A percentile compares a stretch with the other conserved stretches of the same genome.
phyloP scores from a whole-genome alignment of 2,797 vertebrate genomes.

The Rhyacichthys aspro region DNA sequence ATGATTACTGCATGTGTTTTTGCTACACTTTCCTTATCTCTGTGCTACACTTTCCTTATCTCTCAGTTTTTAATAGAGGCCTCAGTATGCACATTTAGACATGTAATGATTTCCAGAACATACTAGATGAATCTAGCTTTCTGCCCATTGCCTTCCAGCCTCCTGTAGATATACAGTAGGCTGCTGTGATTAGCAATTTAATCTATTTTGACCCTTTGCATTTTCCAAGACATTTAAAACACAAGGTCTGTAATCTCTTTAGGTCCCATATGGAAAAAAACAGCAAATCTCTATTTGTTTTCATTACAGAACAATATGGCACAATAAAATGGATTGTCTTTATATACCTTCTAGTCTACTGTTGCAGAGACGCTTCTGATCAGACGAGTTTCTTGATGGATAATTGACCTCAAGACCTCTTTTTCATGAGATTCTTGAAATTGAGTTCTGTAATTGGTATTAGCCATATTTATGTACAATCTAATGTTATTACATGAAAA shows the following conservation, averaged over 20 bases:
- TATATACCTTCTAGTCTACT: too few relatives aligned
- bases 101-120: constrained; percentile 21
- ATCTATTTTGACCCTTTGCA: constrained; percentile 35
- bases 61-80: constrained; percentile 14
- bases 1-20: not conserved
- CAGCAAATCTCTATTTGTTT: too few relatives aligned
- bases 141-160: constrained; percentile 5
- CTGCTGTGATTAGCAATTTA: constrained; percentile 28
- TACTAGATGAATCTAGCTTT: too few relatives aligned
- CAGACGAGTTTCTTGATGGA: not conserved
- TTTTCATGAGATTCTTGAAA: constrained; percentile 15
- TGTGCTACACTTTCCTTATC: constrained; percentile 5
- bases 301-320: too few relatives aligned
- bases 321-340: too few relatives aligned
- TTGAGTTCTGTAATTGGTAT: not conserved
- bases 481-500: constrained; percentile 34
- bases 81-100: constrained; percentile 12
- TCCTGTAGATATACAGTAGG: constrained; percentile 14
- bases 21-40: constrained; percentile 7
- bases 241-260: constrained; percentile 48
- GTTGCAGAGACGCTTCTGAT: too few relatives aligned
- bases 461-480: constrained; percentile 32
- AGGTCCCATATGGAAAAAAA: constrained; percentile 24
- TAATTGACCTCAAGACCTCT: constrained; percentile 10
- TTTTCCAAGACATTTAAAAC: constrained; percentile 35